Evolutionary conservation across 2,888 invertebrate genomes (phyloP), one percentile per base, ranked within the genome.

Genomic region (Candidula unifasciata): DNA sequence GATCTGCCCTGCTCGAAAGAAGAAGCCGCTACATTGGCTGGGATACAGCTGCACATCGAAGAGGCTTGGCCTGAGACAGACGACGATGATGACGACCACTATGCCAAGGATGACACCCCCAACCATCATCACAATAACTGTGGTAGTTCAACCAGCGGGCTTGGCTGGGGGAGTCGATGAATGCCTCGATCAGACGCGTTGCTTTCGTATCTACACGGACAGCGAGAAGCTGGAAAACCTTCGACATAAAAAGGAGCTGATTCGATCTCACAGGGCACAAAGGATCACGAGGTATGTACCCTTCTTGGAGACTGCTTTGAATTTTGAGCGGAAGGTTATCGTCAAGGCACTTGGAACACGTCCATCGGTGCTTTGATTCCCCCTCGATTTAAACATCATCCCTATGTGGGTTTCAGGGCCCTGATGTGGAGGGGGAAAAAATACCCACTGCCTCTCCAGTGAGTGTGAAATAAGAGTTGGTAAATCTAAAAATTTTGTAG

Each of bases 1-100:
- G 94, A 95, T 66, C 91, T 96, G 86, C 95, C 95, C 2, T 95
- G 95, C 92, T 95, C 95, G 83, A 95, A 95, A 89, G 95, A 95
- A 87, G 95, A 96, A 88, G 95, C 95, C 0, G 95, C 95, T 0
- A 94, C 95, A 16, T 92, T 96, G 85, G 96, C 96, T 13, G 95
- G 95, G 69, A 95, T 96, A 82, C 83, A 83, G 92, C 94, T 95
- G 27, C 94, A 95, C 82, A 94, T 96, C 30, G 95, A 95, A 79
- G 93, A 93, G 87, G 91, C 93, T 30, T 93, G 93, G 93, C 93
- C 93, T 18, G 93, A 92, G 80, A 83, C 78, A 33, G 83, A 83
- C 37, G 85, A 85, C 35, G 82, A 84, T 27, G 83, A 85, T 21
- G 83, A 85, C 52, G 80, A 84, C 52, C 74, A 80, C 18, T 44